A percentile compares a stretch with the other conserved stretches of the same genome.
These are phyloP conservation scores for Centropyge bicolor DNA, from an alignment of 2,797 vertebrate genomes.

Conservation along the genomic window DNA sequence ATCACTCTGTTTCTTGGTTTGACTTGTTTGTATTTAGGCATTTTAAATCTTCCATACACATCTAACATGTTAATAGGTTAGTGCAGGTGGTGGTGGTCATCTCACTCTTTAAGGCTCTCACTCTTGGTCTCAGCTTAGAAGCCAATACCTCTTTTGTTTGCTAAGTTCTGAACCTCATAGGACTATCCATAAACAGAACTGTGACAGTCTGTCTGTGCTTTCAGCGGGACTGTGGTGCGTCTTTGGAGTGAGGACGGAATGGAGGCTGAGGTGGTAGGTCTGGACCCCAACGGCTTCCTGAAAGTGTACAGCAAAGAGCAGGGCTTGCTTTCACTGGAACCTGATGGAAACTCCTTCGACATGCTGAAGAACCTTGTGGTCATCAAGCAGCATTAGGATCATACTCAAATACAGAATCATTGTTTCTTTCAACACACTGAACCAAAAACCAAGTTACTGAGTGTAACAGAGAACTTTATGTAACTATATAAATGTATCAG, in stretches of 20 bases:
- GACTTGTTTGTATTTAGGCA: neutral
- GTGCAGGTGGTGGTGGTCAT: neutral
- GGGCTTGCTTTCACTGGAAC: conserved; percentile 89
- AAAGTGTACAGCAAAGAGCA: conserved; percentile 87
- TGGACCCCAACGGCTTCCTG: conserved; percentile 93
- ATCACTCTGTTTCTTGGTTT: neutral
- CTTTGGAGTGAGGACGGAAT: conserved; percentile 88
- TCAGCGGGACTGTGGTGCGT: conserved; percentile 89
- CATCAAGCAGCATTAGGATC: conserved; percentile 84
- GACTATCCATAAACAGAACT: neutral
- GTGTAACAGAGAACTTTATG: neutral
- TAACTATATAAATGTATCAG: neutral
- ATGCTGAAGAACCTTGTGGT: conserved; percentile 95
- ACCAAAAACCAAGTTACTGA: neutral
- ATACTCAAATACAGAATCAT: neutral
- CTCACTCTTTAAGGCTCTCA: neutral
- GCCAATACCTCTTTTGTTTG: neutral
- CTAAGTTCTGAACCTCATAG: too few species aligned
- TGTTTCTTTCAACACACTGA: neutral
- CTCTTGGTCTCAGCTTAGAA: neutral
- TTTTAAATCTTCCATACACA: neutral
- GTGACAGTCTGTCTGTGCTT: conserved; percentile 32
- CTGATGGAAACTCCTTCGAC: conserved; percentile 97
- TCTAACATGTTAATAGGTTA: neutral
- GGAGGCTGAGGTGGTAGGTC: conserved; percentile 87